These are phyloP conservation scores for Australoheros scitulus DNA, from an alignment of 2,113 vertebrate genomes.

Conservation along the genomic window DNA sequence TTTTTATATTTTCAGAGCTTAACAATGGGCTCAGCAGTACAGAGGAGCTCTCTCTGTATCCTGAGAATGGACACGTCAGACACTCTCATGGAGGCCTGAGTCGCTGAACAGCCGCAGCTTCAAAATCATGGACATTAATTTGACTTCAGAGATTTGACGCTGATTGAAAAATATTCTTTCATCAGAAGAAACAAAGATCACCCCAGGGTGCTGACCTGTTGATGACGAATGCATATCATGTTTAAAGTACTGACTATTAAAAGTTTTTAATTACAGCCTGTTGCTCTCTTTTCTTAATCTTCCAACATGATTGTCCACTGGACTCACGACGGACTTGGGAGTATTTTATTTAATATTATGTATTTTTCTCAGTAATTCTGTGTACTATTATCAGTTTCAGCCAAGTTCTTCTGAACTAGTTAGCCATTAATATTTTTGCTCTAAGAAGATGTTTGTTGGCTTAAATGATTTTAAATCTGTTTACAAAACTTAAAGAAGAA, in stretches of 20 bases:
- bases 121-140: neutral
- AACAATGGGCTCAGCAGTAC: conserved; percentile 84
- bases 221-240: neutral
- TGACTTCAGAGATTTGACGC: neutral
- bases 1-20: conserved; percentile 81
- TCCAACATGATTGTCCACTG: neutral
- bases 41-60: conserved; percentile 88
- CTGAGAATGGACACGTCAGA: conserved; percentile 81
- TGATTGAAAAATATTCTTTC: neutral
- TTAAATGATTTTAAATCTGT: neutral
- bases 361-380: neutral
- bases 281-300: neutral
- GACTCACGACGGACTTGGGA: neutral
- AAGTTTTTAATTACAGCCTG: neutral
- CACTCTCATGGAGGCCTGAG: conserved; percentile 78
- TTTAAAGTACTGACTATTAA: neutral
- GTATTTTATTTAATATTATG: neutral
- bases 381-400: neutral
- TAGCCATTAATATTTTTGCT: neutral
- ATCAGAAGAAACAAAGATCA: neutral
- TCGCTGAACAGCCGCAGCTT: conserved; percentile 29
- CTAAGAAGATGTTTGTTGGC: neutral
- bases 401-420: neutral
- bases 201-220: neutral
- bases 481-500: neutral